Base-by-base conservation (phyloP, 2,797 vertebrate genomes). In the Chaetodon trifasciatus region DNA sequence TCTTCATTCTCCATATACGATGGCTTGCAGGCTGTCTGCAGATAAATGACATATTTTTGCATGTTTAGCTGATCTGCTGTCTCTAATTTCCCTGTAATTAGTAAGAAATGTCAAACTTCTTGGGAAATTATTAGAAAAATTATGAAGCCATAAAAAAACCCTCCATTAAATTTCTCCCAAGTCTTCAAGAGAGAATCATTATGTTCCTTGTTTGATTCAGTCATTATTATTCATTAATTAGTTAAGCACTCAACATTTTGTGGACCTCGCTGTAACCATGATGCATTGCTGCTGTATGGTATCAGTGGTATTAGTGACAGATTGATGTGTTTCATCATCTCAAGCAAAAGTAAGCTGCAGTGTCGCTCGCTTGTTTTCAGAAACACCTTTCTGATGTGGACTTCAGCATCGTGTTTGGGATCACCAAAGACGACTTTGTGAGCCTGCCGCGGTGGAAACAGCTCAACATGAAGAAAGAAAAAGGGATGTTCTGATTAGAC, bases 381-480 rank as follows among this genome's bases (percentile, higher is more conserved):
- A 94, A 92, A 88, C 76, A 97, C 79, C 96, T 98, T 52, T 96
- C 96, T 0, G 96, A 97, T 76, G 65, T 81, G 0, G 97, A 97
- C 85, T 98, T 98, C 88, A 21, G 47, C 19, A 13, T 28, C 1
- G 24, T 96, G 5, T 96, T 98, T 83, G 96, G 95, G 69, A 92
- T 98, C 69, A 90, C 88, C 57, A 96, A 95, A 87, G 96, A 94
- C 2, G 69, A 95, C 24, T 98, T 96, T 84, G 81, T 17, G 23
- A 74, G 78, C 37, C 82, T 97, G 72, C 97, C 97, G 0, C 87
- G 69, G 42, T 98, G 97, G 97, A 98, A 95, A 84, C 96, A 97
- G 84, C 86, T 95, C 50, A 95, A 89, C 15, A 21, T 97, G 68
- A 98, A 98, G 93, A 98, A 98, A 92, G 89, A 93, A 23, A 95